These are phyloP conservation scores for Macrostomum lignano DNA, from an alignment of 1,140 invertebrate species.

Conservation along the genomic window DNA sequence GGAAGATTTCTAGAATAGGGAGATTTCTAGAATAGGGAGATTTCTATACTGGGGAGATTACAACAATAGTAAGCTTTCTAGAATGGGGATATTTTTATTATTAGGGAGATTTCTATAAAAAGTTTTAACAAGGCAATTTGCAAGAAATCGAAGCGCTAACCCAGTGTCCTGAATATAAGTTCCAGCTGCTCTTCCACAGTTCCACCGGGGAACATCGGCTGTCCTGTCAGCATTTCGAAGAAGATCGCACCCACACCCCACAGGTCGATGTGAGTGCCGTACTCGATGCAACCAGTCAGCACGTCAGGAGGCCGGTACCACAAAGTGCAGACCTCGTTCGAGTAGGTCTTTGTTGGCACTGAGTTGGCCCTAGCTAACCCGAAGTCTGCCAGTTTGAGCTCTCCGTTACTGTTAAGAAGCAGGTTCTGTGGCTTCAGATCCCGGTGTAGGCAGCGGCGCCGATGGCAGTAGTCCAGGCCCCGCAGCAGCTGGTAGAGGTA, in stretches of 20 bases:
- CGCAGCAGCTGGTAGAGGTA: conserved; percentile 41
- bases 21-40: too few species aligned
- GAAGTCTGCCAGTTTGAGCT: conserved; percentile 39
- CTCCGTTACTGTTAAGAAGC: conserved; percentile 39
- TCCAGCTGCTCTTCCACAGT: conserved; percentile 38
- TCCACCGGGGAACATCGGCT: conserved; percentile 39
- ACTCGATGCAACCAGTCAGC: conserved; percentile 38
- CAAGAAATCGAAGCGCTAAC: too few species aligned
- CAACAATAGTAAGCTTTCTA: too few species aligned
- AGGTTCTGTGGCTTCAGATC: conserved; percentile 45
- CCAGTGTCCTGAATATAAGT: conserved; percentile 31
- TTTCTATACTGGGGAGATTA: too few species aligned
- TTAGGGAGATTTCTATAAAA: too few species aligned
- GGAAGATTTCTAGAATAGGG: too few species aligned
- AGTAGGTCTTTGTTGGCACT: conserved; percentile 45
- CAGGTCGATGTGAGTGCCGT: conserved; percentile 43
- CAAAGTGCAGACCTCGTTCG: conserved; percentile 48
- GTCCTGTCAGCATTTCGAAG: conserved; percentile 40
- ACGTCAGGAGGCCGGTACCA: conserved; percentile 46
- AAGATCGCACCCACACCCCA: conserved; percentile 57
- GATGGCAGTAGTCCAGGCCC: conserved; percentile 40
- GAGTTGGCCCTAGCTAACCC: conserved; percentile 54
- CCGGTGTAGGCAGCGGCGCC: conserved; percentile 36
- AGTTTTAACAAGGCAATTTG: too few species aligned
- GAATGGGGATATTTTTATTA: too few species aligned